Conservation (phyloP, 1,140 invertebrate species). For the Reticulitermes speratus region DNA sequence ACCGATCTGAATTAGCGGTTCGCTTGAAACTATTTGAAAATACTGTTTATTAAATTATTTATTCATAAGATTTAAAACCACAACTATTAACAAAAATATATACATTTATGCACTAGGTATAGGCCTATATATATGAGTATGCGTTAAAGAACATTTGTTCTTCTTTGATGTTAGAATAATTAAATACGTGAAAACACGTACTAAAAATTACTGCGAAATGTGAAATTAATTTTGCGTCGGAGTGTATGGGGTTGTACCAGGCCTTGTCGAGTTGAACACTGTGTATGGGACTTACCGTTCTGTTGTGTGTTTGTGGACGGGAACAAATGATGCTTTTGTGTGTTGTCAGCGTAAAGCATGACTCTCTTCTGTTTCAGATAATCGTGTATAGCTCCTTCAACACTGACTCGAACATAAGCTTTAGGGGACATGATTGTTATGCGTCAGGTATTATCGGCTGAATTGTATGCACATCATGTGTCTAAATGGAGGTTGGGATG, state of each 20-base stretch:
- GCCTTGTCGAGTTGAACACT: neutral
- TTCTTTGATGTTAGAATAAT: too few species aligned
- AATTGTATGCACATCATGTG: neutral
- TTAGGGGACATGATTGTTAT: slow-evolving; percentile 7
- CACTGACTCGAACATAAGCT: slow-evolving; percentile 5
- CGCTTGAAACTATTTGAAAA: too few species aligned
- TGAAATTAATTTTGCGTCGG: neutral
- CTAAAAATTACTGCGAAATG: neutral
- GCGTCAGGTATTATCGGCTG: slow-evolving; percentile 13
- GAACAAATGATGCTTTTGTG: slow-evolving; percentile 16
- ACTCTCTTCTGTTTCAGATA: slow-evolving; percentile 16
- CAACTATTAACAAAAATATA: too few species aligned
- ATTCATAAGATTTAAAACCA: too few species aligned
- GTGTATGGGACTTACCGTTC: neutral
- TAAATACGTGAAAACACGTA: too few species aligned
- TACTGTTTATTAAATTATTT: too few species aligned
- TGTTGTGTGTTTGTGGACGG: neutral
- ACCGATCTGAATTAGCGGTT: too few species aligned
- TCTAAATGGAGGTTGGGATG: neutral
- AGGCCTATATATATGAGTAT: too few species aligned
- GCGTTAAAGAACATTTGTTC: too few species aligned
- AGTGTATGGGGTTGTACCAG: neutral
- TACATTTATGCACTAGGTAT: too few species aligned
- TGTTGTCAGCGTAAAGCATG: slow-evolving; percentile 5
- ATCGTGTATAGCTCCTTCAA: slow-evolving; percentile 11